Conservation (phyloP, 2,888 invertebrate species). For the Nezara viridula region DNA sequence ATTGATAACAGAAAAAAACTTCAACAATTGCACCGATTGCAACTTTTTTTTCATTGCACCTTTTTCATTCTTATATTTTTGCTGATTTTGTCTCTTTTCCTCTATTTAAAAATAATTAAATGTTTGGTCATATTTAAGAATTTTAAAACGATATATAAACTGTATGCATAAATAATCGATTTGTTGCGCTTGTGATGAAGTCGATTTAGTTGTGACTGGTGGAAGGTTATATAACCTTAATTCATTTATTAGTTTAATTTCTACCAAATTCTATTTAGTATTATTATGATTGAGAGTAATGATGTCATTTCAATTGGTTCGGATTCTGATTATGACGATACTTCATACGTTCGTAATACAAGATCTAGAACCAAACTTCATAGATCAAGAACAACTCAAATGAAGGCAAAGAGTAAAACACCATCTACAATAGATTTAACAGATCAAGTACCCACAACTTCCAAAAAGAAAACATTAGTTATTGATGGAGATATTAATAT, state of each 20-base stretch:
- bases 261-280: neutral
- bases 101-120: no score
- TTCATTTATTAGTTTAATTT: neutral
- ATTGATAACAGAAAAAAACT: no score
- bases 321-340: slow-evolving; percentile 11
- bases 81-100: no score
- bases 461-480: slow-evolving; percentile 49
- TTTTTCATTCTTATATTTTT: no score
- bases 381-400: neutral
- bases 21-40: no score
- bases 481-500: slow-evolving; percentile 45
- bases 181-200: no score
- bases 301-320: slow-evolving; percentile 8
- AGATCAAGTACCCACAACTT: neutral
- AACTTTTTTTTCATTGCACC: no score
- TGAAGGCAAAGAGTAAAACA: neutral
- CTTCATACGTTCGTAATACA: neutral
- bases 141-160: no score
- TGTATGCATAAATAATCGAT: no score
- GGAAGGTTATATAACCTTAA: slow-evolving; percentile 1
- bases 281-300: neutral
- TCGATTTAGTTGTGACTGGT: no score
- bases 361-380: neutral
- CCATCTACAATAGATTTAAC: neutral
- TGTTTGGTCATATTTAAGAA: no score